phyloP scores from a whole-genome alignment of 2,888 invertebrate genomes.

The Drosophila silvestris region DNA sequence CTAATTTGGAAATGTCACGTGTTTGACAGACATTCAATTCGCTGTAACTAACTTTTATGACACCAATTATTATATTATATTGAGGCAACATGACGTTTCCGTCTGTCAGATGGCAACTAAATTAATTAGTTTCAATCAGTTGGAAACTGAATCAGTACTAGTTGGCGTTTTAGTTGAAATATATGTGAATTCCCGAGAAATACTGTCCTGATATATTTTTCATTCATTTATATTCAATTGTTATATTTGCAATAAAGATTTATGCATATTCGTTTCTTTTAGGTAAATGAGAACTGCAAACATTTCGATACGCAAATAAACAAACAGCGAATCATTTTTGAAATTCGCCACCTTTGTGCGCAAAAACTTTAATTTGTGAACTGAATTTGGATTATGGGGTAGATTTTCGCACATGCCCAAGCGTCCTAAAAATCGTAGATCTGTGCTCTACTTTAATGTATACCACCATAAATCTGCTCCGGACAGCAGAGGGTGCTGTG shows the following conservation, averaged over 20 bases:
- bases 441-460: constrained; percentile 48
- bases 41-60: constrained; percentile 77
- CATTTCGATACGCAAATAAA: constrained; percentile 77
- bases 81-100: constrained; percentile 23
- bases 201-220: not conserved
- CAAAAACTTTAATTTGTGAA: constrained; percentile 49
- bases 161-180: not conserved
- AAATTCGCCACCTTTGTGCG: constrained; percentile 49
- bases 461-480: constrained; percentile 45
- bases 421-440: constrained; percentile 32
- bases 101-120: constrained; percentile 12
- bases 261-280: constrained; percentile 48
- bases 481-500: constrained; percentile 40
- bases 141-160: not conserved
- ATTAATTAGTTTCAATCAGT: constrained; percentile 32
- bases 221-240: constrained; percentile 12
- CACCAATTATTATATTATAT: constrained; percentile 67
- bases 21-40: constrained; percentile 64
- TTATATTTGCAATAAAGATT: constrained; percentile 48
- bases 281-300: constrained; percentile 49
- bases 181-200: not conserved
- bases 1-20: constrained; percentile 71
- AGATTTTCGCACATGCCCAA: constrained; percentile 73
- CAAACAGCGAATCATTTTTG: constrained; percentile 45
- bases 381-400: constrained; percentile 68